Evolutionary conservation across 2,113 vertebrate genomes (phyloP), one percentile per base, ranked within the genome.

Genomic region (Patagioenas fasciata): DNA sequence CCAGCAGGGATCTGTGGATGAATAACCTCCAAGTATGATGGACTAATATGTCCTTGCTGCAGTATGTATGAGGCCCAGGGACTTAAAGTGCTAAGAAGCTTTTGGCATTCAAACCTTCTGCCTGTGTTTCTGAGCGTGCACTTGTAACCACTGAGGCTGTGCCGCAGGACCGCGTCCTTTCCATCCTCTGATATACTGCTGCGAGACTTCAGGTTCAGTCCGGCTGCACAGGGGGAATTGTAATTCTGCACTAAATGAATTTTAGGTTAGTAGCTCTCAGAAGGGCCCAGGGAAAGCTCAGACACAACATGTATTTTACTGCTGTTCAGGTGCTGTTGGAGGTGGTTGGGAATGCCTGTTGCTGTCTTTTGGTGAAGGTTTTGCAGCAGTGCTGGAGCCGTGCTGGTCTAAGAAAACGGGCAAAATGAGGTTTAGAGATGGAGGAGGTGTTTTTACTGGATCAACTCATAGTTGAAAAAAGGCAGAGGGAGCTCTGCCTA

Each of bases 131-230:
- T 69, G 18, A 72, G 54, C 5, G 0, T 47, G 25, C 67, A 3
- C 18, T 44, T 53, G 13, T 40, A 10, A 9, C 21, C 31, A 56
- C 12, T 2, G 13, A 64, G 65, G 88, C 81, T 53, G 9, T 36
- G 21, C 23, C 44, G 64, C 47, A 34, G 61, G 36, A 66, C 62
- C 0, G 0, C 5, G 7, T 19, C 24, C 62, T 67, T 38, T 67
- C 13, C 38, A 34, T 62, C 42, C 15, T 56, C n/a, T 44, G 36
- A 8, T n/a, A 13, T 28, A 4, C 40, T 4, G 1, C 11, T n/a
- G 8, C 40, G 78, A 85, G 29, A 18, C 69, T 42, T 31, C 40
- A 50, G 44, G 40, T 53, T 65, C 15, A 10, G 6, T 50, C 66
- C 85, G 72, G 47, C 86, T 65, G 47, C 19, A 5, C 0, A 0